Conservation (phyloP, 2,797 vertebrate species). For the Cossypha caffra region DNA sequence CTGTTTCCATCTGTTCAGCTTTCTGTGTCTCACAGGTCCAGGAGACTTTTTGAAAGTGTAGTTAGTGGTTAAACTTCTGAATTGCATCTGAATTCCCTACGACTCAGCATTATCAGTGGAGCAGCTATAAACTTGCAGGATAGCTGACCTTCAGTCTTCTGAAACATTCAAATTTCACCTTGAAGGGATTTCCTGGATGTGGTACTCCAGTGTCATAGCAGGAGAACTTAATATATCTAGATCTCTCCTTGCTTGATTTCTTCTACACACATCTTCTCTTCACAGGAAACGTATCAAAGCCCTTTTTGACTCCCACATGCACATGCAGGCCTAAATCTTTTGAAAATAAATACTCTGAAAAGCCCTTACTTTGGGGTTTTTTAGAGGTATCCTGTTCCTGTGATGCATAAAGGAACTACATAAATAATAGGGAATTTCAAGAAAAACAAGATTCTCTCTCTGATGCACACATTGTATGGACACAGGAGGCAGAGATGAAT, state of each 20-base stretch:
- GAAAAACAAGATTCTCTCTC: neutral
- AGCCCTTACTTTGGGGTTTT: neutral
- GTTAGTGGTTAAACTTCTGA: neutral
- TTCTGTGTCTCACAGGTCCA: neutral
- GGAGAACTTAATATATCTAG: neutral
- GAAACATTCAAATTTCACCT: neutral
- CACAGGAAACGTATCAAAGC: neutral
- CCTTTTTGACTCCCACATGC: neutral
- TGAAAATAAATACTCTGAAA: neutral
- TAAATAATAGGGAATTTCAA: neutral
- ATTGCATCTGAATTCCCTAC: neutral
- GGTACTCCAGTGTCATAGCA: neutral
- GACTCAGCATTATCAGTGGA: neutral
- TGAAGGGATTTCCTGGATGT: neutral
- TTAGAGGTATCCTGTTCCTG: neutral
- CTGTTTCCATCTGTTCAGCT: neutral
- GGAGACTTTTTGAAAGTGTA: neutral
- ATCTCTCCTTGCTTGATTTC: neutral
- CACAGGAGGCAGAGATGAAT: neutral
- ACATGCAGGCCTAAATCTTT: neutral
- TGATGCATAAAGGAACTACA: neutral
- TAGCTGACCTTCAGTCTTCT: neutral
- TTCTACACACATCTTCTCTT: neutral
- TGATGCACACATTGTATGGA: neutral
- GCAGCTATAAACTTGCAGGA: neutral